These are phyloP conservation scores for Desmodus rotundus DNA, from an alignment of 2,113 vertebrate species.

Conservation along the genomic window DNA sequence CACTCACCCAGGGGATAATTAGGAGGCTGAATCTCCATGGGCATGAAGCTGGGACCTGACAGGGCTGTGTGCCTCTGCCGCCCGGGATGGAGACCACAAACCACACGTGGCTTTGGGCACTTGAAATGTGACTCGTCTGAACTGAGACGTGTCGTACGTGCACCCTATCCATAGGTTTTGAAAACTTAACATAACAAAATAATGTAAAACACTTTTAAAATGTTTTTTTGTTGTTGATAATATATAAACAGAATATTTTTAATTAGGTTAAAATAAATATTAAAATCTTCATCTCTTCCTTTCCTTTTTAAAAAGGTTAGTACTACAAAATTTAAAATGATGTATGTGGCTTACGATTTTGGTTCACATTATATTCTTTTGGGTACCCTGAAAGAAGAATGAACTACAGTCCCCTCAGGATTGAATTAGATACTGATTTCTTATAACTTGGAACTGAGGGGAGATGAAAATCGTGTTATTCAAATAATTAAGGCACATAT, in stretches of 20 bases:
- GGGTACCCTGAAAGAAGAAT: neutral
- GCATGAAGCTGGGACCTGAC: neutral
- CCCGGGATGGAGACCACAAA: too few species aligned
- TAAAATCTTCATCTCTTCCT: neutral
- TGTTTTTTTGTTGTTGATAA: neutral
- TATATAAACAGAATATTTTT: neutral
- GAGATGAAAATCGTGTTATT: neutral
- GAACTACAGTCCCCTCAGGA: neutral
- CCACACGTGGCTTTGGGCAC: rapidly evolving
- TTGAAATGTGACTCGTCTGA: neutral
- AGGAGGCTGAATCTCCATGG: rapidly evolving
- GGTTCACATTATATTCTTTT: neutral
- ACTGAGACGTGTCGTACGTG: neutral
- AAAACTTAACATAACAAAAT: neutral
- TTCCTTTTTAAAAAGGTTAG: neutral
- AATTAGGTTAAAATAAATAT: neutral
- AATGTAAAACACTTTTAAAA: neutral
- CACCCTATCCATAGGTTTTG: neutral
- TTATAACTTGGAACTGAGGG: neutral
- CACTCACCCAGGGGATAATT: neutral
- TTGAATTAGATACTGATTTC: neutral
- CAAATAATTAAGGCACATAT: neutral
- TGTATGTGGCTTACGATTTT: neutral
- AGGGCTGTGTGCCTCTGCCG: rapidly evolving
- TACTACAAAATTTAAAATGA: neutral